Base-by-base conservation (phyloP, 2,888 invertebrate species). In the Zele albiditarsus region DNA sequence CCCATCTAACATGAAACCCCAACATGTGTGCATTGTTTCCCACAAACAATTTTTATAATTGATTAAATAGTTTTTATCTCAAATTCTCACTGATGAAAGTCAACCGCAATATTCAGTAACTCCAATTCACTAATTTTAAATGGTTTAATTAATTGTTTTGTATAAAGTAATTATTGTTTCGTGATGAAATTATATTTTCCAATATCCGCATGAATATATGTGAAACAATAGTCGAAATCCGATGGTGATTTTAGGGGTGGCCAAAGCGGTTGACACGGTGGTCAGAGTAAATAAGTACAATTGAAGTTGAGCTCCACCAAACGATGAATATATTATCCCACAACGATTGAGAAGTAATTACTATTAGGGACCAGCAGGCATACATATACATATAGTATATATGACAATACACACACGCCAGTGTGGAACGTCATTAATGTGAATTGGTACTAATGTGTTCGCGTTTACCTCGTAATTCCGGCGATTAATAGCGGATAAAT, bases 11-110 rank as follows among this genome's bases (percentile, higher is more conserved):
- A 53, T 53, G 20, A 53, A 53, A 82, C 79, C 80, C 80, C 78
- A 69, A 78, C 73, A 78, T 78, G 79, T 74, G 79, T 77, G 82
- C 82, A 84, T 84, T 85, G 84, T 85, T 85, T 76, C 72, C 42
- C 77, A 75, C 71, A 74, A 80, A 77, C 79, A 78, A 82, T 79
- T 74, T 74, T 71, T 70, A 72, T 77, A 27, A 27, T 28, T 28
- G n/a, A 60, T 27, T 27, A 27, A 60, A 60, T 4, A 60, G 0
- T 28, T 60, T 60, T 60, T 28, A 5, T 27, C 16, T 60, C 27
- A 12, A 23, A 20, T 63, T 63, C 28, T 31, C 31, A 33, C n/a
- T 63, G 31, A 20, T 38, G 12, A 38, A 38, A 38, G 12, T 8
- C 38, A 38, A n/a, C n/a, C 10, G 0, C 2, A 8, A 8, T 12